Evolutionary conservation across 1,140 invertebrate genomes (phyloP), one percentile per base, ranked within the genome.

Genomic region (Caligus rogercresseyi): DNA sequence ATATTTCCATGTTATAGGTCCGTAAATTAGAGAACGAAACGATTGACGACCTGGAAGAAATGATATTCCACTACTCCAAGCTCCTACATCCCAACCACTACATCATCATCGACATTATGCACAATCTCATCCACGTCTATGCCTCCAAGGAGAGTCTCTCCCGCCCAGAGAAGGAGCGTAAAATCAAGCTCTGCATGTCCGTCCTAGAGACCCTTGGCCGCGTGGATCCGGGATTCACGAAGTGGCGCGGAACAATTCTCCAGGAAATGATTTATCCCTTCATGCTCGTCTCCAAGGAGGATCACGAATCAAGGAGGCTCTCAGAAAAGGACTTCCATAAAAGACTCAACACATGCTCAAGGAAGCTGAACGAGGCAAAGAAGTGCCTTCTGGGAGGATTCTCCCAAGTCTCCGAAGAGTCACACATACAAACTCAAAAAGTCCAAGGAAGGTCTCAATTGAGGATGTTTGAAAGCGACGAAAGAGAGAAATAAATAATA

Each of bases 171-270:
- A 25, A 63, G 13, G 61, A 63, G 21, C 21, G 61, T 3, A 63
- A 56, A 19, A 55, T 63, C 3, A 52, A 63, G 23, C 54, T 63
- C 13, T 63, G 61, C 25, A 14, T 56, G 4, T 21, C 20, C 25
- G 61, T 63, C n/a, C 18, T 63, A 1, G 53, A 63, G 15, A 24
- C 25, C 18, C 23, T 63, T n/a, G 24, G n/a, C 14, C 16, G 25
- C 16, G 54, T 63, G 16, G 61, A 63, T 25, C 61, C 61, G 1
- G 61, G 61, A 18, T 63, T 20, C 25, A 63, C 61, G 14, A 63
- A 54, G n/a, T 63, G 61, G 61, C 13, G 61, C n/a, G 61, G 61
- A 14, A 60, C 57, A 14, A 18, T 60, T 18, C 2, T 60, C 2
- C 57, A 60, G 43, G 57, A 60, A 21, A 60, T 60, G 57, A 60